These are phyloP conservation scores for Semnornis frantzii DNA, from an alignment of 2,113 vertebrate species.

Conservation along the genomic window DNA sequence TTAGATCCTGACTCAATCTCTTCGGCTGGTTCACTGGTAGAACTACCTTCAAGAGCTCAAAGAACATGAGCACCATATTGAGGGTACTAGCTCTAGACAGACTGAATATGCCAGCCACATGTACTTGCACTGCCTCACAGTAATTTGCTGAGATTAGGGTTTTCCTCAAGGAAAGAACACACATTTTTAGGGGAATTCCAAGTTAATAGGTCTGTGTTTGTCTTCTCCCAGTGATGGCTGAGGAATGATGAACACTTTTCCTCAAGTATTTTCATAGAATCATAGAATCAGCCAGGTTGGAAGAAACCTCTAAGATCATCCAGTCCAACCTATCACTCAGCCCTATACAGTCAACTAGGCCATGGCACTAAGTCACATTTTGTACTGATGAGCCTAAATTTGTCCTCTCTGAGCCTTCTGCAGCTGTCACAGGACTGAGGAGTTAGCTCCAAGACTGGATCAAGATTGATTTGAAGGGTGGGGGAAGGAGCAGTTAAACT, in stretches of 20 bases:
- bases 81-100: not conserved
- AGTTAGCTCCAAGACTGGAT: not conserved
- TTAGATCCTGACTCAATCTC: not conserved
- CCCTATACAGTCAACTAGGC: too few relatives aligned
- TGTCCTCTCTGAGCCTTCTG: not conserved
- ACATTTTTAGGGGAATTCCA: not conserved
- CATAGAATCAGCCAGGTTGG: too few relatives aligned
- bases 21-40: not conserved
- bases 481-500: not conserved
- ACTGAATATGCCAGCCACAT: accelerated
- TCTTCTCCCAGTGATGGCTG: not conserved
- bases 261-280: not conserved
- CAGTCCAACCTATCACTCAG: too few relatives aligned
- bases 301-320: too few relatives aligned
- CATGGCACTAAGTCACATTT: too few relatives aligned
- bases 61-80: not conserved
- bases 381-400: constrained; percentile 2
- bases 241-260: not conserved
- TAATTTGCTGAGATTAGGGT: not conserved
- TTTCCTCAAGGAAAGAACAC: not conserved
- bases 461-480: not conserved
- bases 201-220: not conserved
- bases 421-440: not conserved
- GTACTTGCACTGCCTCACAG: not conserved
- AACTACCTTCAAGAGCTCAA: not conserved